Base-by-base conservation (phyloP, 2,888 invertebrate genomes). In the Cheilosia impressa region DNA sequence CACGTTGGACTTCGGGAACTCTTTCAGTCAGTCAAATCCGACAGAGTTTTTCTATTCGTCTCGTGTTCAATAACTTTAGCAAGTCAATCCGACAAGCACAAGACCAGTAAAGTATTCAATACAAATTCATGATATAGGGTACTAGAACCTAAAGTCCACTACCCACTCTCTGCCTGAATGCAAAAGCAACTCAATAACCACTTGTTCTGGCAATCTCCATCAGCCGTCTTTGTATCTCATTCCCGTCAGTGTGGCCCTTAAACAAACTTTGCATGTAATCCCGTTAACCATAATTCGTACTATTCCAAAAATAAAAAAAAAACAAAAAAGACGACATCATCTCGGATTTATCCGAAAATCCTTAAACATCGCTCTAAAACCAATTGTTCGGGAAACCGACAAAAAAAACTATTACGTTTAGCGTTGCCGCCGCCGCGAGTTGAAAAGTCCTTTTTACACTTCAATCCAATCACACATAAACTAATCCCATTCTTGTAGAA, bases 401-500 rank as follows among this genome's bases (percentile, higher is more conserved):
- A 34, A 13, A 58, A 27, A 41, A 69, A 78, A 79, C 73, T 79
- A 84, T 75, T 31, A 60, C 60, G 68, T 62, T 81, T 50, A 76
- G 57, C 52, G 57, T 45, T 38, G 41, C 45, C 9, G 47, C 17
- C 62, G 55, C 47, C 38, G 38, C 38, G 13, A 13, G 38, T 13
- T 38, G 47, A 50, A 57, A 65, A 69, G 43, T 65, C 63, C 68
- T 72, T 78, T 60, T 57, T 78, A 52, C 52, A 27, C 65, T 75
- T 60, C 50, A 79, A 84, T 84, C 80, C 84, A 84, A 84, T 84
- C 84, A 80, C 80, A 84, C 75, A 84, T 84, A 84, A 84, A 80
- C 80, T 84, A 76, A 84, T 84, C 84, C 80, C 75, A 84, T 84
- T 84, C 84, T 80, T 55, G 80, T 31, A 65, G 75, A 71, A 84